Evolutionary conservation across 1,140 invertebrate genomes (phyloP), one percentile per base, ranked within the genome.

Genomic region (Pachyrhynchus sulphureomaculatus): DNA sequence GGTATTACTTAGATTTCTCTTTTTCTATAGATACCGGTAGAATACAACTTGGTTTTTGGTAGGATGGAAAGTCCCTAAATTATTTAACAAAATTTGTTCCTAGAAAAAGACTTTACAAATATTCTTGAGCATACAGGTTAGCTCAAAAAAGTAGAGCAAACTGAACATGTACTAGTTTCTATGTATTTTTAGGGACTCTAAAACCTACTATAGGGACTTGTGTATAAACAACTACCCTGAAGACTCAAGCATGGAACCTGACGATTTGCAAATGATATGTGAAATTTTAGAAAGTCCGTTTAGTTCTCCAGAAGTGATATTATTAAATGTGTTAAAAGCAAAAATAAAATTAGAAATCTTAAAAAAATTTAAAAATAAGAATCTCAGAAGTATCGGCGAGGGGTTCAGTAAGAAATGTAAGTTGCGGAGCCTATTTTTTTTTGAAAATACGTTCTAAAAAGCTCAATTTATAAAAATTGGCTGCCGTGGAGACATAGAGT

Each of bases 261-360:
- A 52, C 17, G 45, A 41, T 34, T 51, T 67, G 10, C 23, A 57
- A 24, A 52, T 57, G 39, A 15, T 67, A n/a, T 45, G 49, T 4
- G 33, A 39, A 4, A 48, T 62, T 41, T 36, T 67, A 13, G 63
- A 67, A n/a, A 51, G 34, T 36, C 66, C 66, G 0, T 65, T 61
- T 29, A 65, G 53, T 42, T 26, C 48, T 29, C 52, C 66, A 1
- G 66, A 68, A 52, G 60, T 23, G 4, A 29, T 68, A 0, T 12
- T 68, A 20, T 47, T 64, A 9, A 39, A 64, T 17, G 39, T 60
- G 12, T 12, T 68, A 2, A 55, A 55, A 24, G 29, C 39, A 3
- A 68, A 64, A 53, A 26, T 37, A 10, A 64, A 51, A 23, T 9
- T 64, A 20, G 36, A 66, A 21, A 15, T 42, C n/a, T 49, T 65